phyloP scores from a whole-genome alignment of 2,113 vertebrate genomes.

The Toxotes jaculatrix region DNA sequence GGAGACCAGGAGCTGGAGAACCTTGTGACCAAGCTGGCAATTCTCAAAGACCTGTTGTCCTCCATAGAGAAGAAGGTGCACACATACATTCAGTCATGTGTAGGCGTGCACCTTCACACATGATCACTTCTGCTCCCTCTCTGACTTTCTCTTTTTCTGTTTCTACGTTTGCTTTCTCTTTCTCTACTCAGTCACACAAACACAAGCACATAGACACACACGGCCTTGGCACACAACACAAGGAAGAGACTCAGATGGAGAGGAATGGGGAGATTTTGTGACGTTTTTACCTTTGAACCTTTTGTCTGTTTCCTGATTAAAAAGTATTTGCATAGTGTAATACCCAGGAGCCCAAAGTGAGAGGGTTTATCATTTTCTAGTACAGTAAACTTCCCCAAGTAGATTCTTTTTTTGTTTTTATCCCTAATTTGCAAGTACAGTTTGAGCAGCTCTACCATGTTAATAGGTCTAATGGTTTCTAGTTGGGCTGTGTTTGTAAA shows the following conservation, averaged over 20 bases:
- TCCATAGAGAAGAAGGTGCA: constrained; percentile 96
- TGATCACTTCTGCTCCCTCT: background rate
- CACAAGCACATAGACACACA: background rate
- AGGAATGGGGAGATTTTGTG: background rate
- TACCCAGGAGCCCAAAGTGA: background rate
- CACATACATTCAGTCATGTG: constrained; percentile 11
- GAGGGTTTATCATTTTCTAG: background rate
- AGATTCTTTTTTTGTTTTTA: background rate
- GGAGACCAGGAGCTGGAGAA: constrained; percentile 95
- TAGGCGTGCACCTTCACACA: constrained; percentile 12
- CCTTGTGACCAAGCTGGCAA: constrained; percentile 93
- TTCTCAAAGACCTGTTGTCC: constrained; percentile 94
- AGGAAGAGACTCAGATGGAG: background rate
- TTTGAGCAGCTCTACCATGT: background rate
- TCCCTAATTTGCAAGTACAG: background rate
- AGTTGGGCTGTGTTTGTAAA: constrained; percentile 4
- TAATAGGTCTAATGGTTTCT: background rate
- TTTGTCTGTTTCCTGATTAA: background rate
- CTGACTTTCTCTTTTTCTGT: background rate
- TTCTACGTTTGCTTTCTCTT: background rate
- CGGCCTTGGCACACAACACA: background rate
- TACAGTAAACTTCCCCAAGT: background rate
- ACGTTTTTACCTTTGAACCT: background rate
- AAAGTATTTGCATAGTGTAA: background rate
- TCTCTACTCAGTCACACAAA: background rate